Percentiles rank a stretch among this genome's conserved stretches.
These are phyloP conservation scores for Corythucha ciliata DNA, from an alignment of 2,888 invertebrate genomes.

Conservation along the genomic window DNA sequence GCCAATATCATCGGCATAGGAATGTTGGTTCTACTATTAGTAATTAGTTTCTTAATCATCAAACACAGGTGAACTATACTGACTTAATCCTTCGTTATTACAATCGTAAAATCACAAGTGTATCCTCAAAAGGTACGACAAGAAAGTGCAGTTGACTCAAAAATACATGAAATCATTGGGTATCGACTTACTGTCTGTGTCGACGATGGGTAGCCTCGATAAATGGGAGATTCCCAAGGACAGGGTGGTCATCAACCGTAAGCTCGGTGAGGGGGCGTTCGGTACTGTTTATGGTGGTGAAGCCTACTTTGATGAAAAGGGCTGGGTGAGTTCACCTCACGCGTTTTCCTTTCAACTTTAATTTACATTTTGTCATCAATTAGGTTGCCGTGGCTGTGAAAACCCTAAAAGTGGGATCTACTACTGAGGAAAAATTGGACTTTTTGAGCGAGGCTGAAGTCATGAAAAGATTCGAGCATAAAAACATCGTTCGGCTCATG, in stretches of 20 bases:
- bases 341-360: neutral
- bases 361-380: neutral
- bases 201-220: constrained; percentile 43
- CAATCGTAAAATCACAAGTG: neutral
- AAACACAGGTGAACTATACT: constrained; percentile 48
- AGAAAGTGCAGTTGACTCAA: constrained; percentile 54
- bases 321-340: constrained; percentile 50
- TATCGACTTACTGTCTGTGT: constrained; percentile 46
- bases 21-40: constrained; percentile 47
- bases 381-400: constrained; percentile 73
- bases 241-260: constrained; percentile 73
- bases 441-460: constrained; percentile 87
- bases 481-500: constrained; percentile 73
- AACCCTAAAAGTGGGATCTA: constrained; percentile 73
- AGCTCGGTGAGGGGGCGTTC: constrained; percentile 82
- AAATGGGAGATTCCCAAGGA: constrained; percentile 83
- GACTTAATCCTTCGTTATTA: neutral
- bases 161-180: constrained; percentile 64
- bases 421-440: constrained; percentile 77
- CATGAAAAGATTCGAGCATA: constrained; percentile 87
- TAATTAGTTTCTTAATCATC: constrained; percentile 54
- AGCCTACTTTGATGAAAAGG: constrained; percentile 57
- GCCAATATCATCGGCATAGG: constrained; percentile 53
- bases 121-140: constrained; percentile 56
- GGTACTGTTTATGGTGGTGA: constrained; percentile 90